Evolutionary conservation across 2,888 invertebrate species (phyloP), one percentile per base, ranked within the genome.

Genomic region (Anagyrus pseudococci): DNA sequence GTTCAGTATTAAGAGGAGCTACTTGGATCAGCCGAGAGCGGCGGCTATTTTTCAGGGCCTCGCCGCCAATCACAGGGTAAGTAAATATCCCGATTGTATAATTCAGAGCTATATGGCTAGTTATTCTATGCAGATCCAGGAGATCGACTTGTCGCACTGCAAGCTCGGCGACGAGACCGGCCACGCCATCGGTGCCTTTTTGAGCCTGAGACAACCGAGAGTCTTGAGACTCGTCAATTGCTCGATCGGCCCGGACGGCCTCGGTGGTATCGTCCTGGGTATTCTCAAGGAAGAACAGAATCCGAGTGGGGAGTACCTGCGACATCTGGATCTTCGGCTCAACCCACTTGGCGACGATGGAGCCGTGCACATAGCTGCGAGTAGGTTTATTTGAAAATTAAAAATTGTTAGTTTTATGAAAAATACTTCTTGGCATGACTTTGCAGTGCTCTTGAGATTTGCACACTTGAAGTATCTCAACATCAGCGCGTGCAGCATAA

Each of bases 81-180:
- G 76, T 70, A n/a, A n/a, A n/a, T n/a, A n/a, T n/a, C n/a, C n/a
- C n/a, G n/a, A n/a, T n/a, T n/a, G n/a, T n/a, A 37, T 13, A n/a
- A 2, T 19, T 10, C 19, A 8, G 2, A 17, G 8, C 8, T 2
- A 1, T 13, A 20, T n/a, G n/a, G n/a, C n/a, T n/a, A n/a, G n/a
- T n/a, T n/a, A n/a, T n/a, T 25, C 17, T 15, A 26, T 33, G 13
- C 44, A 82, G 69, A 77, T 89, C 29, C 83, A 84, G 66, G 87
- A 87, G 71, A 72, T 89, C 33, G 87, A 89, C 75, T 84, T 89
- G 52, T 88, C 88, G 63, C 86, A 89, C 73, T 89, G 89, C 73
- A 83, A 85, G 69, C 85, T 89, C 52, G 85, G 83, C 2, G 85
- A 89, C 73, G 82, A 83, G 48, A 89, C 89, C 0, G 87, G 88